Evolutionary conservation across 2,888 invertebrate species (phyloP), one percentile per base, ranked within the genome.

Genomic region (Synergus japonicus): DNA sequence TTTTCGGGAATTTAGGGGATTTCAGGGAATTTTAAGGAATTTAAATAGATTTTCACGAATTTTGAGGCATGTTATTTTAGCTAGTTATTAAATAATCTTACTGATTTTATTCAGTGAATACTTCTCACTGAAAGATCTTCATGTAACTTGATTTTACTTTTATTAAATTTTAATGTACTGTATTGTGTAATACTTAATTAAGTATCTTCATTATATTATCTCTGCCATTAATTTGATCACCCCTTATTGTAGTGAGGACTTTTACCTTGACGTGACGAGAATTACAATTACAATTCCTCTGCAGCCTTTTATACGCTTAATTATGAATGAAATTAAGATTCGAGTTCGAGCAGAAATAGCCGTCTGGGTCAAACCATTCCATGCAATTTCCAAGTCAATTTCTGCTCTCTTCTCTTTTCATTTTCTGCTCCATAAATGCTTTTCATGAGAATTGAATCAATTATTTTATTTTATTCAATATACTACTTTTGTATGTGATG

Each of bases 251-350:
- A 22, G 69, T 13, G 69, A 46, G 13, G 29, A 69, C 46, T 69
- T 69, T 22, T 46, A 46, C 46, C 15, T 49, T 15, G 49, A 69
- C 69, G 69, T 69, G 69, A 49, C 46, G 22, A 49, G 69, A 69
- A 49, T 69, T 49, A 29, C 69, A 69, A 69, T 69, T 69, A 49
- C 15, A 49, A 0, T 22, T 7, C 10, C 44, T 54, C n/a, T 8
- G n/a, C 54, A 54, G 44, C 15, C 43, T 22, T 44, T 46, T 69
- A 46, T 49, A 29, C 29, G 15, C 69, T 49, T 69, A 69, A 69
- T 69, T 69, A 69, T 49, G 69, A 76, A 76, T 60, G 43, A 76
- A 76, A 76, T 77, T 49, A 77, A 46, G 44, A 44, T 46, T 64
- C 43, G 43, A 54, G 29, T 29, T 64, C 29, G 13, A 63, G 65